These are phyloP conservation scores for Lepisosteus oculatus DNA, from an alignment of 2,113 vertebrate species.

Conservation along the genomic window DNA sequence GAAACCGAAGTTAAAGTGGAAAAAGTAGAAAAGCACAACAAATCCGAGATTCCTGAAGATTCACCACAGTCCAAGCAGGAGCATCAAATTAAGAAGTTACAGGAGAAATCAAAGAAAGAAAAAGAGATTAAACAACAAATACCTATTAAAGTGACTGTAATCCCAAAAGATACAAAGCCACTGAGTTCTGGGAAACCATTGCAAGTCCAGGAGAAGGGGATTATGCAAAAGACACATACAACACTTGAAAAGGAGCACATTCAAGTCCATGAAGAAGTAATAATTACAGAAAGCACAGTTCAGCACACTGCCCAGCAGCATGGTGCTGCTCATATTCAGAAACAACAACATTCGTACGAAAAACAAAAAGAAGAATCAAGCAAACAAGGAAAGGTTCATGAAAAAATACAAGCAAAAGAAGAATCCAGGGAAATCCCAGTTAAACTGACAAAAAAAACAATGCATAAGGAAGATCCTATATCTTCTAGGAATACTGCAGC, in stretches of 20 bases:
- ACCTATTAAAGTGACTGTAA: constrained; percentile 39
- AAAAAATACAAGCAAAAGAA: constrained; percentile 20
- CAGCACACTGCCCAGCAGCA: constrained; percentile 39
- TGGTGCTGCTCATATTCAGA: constrained; percentile 43
- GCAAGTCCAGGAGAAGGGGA: constrained; percentile 40
- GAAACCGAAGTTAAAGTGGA: constrained; percentile 39
- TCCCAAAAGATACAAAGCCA: constrained; percentile 31
- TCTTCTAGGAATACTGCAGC: constrained; percentile 51
- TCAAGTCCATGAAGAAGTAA: constrained; percentile 44
- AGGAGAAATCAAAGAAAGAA: constrained; percentile 64
- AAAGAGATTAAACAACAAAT: constrained; percentile 41
- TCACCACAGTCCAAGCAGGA: constrained; percentile 37
- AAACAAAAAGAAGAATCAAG: constrained; percentile 44
- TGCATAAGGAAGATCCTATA: constrained; percentile 47
- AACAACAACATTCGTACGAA: constrained; percentile 41
- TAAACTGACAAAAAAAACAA: constrained; percentile 40
- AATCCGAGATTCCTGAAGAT: constrained; percentile 30
- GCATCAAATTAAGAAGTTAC: constrained; percentile 51
- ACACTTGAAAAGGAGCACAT: constrained; percentile 34
- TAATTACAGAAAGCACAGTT: constrained; percentile 42
- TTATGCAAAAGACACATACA: constrained; percentile 38
- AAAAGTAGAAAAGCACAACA: constrained; percentile 33
- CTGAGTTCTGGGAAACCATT: constrained; percentile 21
- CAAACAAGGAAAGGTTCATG: constrained; percentile 12
- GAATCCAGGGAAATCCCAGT: constrained; percentile 44